A percentile compares a stretch with the other conserved stretches of the same genome.
Conservation (phyloP, 1,140 invertebrate genomes). For the Drosophila eugracilis region DNA sequence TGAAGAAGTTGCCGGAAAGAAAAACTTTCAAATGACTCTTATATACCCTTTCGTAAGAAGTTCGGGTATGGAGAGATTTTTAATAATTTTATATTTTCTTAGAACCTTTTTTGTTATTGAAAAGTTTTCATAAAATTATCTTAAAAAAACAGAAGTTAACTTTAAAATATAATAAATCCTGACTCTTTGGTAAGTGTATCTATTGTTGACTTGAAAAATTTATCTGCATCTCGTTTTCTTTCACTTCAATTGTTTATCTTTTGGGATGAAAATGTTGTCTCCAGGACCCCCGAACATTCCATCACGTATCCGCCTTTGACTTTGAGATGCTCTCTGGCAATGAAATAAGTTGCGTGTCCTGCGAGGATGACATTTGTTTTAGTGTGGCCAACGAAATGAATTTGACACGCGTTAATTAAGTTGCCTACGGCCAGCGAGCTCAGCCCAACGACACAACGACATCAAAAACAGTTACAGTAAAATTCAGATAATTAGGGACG, state of each 20-base stretch:
- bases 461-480: neutral
- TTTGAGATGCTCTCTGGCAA: slow-evolving; percentile 29
- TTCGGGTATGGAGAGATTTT: neutral
- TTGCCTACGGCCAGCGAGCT: slow-evolving; percentile 39
- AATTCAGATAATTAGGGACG: neutral
- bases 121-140: too few species aligned
- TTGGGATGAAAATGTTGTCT: slow-evolving; percentile 24
- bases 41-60: slow-evolving; percentile 8
- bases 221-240: neutral
- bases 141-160: too few species aligned
- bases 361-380: slow-evolving; percentile 47
- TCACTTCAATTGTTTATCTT: slow-evolving; percentile 34
- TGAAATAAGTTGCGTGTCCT: slow-evolving; percentile 47
- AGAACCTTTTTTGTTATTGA: too few species aligned
- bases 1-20: slow-evolving; percentile 43
- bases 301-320: slow-evolving; percentile 50
- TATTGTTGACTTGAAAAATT: neutral
- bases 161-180: neutral
- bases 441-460: neutral
- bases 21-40: slow-evolving; percentile 50
- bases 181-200: slow-evolving; percentile 9
- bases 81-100: too few species aligned
- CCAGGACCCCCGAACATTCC: slow-evolving; percentile 22
- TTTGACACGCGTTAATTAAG: slow-evolving; percentile 76
- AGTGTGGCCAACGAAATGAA: slow-evolving; percentile 59